Conservation (phyloP, 2,888 invertebrate species). For the Dioctria rufipes region DNA sequence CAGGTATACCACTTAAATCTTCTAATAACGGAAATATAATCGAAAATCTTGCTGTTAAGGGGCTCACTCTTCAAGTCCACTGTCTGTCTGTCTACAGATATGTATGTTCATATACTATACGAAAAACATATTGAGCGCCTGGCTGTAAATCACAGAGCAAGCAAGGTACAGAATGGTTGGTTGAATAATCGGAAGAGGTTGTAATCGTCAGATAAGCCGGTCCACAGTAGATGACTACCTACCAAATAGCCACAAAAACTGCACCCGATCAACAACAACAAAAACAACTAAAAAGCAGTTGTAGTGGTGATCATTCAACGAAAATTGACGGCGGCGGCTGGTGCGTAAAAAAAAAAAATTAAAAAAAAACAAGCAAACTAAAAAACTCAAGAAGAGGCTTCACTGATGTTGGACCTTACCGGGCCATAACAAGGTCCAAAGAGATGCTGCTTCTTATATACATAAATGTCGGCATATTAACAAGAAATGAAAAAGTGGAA, state of each 20-base stretch:
- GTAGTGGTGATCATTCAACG: conserved; percentile 20
- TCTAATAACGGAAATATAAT: conserved; percentile 45
- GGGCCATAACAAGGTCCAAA: conserved; percentile 19
- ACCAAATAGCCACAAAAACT: conserved; percentile 36
- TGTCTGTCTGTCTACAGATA: conserved; percentile 3
- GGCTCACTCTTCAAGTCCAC: background rate
- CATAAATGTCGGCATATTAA: background rate
- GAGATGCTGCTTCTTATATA: background rate
- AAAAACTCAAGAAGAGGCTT: conserved; percentile 17
- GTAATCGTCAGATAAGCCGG: conserved; percentile 41
- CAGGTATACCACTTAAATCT: conserved; percentile 33
- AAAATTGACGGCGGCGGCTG: conserved; percentile 23
- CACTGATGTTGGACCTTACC: background rate
- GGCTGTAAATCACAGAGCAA: conserved; percentile 42
- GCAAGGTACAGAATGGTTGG: background rate
- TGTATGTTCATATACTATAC: background rate
- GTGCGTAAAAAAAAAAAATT: too few species aligned
- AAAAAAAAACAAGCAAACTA: too few species aligned
- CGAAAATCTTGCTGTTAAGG: conserved; percentile 20
- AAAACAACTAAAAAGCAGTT: background rate
- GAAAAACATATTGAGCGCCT: background rate
- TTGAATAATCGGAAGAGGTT: conserved; percentile 34
- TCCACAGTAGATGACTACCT: conserved; percentile 16
- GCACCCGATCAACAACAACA: conserved; percentile 3
- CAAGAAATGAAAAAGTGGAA: conserved; percentile 41